These are phyloP conservation scores for Andrena camellia DNA, from an alignment of 2,888 invertebrate genomes.

Conservation along the genomic window DNA sequence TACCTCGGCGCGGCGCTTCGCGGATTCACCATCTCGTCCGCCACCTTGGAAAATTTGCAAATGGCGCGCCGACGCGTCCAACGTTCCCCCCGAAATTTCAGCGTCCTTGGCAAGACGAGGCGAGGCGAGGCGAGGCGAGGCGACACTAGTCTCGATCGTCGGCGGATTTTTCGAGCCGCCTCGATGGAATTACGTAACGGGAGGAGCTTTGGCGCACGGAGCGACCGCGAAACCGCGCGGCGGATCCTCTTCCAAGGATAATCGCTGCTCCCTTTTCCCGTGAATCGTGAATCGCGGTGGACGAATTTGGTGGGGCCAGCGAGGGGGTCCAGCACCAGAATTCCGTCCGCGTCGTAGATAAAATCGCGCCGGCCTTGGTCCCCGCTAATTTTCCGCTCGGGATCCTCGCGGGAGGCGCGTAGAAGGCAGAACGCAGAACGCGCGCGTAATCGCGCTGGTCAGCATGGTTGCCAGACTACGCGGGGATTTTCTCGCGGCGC, in stretches of 20 bases:
- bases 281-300: neutral
- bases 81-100: neutral
- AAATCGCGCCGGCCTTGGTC: constrained; percentile 6
- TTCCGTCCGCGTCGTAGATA: neutral
- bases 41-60: neutral
- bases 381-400: constrained; percentile 4
- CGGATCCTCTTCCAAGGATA: constrained; percentile 5
- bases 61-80: neutral
- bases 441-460: constrained; percentile 19
- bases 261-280: constrained; percentile 8
- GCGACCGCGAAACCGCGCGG: neutral
- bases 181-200: constrained; percentile 38
- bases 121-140: neutral
- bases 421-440: constrained; percentile 15
- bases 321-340: neutral
- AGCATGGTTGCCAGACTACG: constrained; percentile 51
- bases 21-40: neutral
- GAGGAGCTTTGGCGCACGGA: constrained; percentile 6
- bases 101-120: neutral
- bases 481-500: constrained; percentile 33
- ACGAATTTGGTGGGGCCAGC: neutral
- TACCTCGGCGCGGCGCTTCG: neutral
- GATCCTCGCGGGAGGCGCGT: constrained; percentile 7
- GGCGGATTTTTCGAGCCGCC: constrained; percentile 12
- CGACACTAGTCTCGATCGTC: constrained; percentile 2